phyloP scores from a whole-genome alignment of 2,888 invertebrate species.

The Lithophane ornitopus region DNA sequence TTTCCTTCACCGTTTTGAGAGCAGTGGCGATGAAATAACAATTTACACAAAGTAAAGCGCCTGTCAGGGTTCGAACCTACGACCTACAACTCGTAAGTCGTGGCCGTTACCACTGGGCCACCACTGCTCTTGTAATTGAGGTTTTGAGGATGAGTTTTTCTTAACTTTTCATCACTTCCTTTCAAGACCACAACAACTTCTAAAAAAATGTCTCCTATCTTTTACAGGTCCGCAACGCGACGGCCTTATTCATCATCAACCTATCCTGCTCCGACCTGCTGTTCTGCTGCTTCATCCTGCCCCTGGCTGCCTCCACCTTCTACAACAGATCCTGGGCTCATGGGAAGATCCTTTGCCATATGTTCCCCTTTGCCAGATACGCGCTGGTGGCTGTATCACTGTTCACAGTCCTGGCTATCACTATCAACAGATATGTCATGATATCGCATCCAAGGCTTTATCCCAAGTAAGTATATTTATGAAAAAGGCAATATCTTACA shows the following conservation, averaged over 20 bases:
- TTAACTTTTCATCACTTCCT: too few species aligned
- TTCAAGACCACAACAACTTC: not conserved
- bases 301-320: slow-evolving; percentile 94
- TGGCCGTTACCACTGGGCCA: too few species aligned
- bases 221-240: slow-evolving; percentile 94
- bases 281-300: slow-evolving; percentile 95
- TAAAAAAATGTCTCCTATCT: not conserved
- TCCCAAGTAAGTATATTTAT: slow-evolving; percentile 91
- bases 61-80: too few species aligned
- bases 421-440: slow-evolving; percentile 96
- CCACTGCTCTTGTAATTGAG: too few species aligned
- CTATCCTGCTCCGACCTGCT: slow-evolving; percentile 94
- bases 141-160: not conserved
- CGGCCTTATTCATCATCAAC: slow-evolving; percentile 96
- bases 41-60: too few species aligned
- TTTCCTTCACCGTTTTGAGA: too few species aligned
- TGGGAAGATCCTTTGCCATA: slow-evolving; percentile 92
- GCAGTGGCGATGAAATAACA: too few species aligned
- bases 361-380: slow-evolving; percentile 94
- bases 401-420: slow-evolving; percentile 94
- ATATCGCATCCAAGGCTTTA: slow-evolving; percentile 95
- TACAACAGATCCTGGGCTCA: slow-evolving; percentile 93
- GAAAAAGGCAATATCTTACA: not conserved
- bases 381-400: slow-evolving; percentile 94
- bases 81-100: too few species aligned